Percentiles rank a stretch among this genome's conserved stretches.
These are phyloP conservation scores for Phlogophora meticulosa DNA, from an alignment of 2,888 invertebrate species.

Conservation along the genomic window DNA sequence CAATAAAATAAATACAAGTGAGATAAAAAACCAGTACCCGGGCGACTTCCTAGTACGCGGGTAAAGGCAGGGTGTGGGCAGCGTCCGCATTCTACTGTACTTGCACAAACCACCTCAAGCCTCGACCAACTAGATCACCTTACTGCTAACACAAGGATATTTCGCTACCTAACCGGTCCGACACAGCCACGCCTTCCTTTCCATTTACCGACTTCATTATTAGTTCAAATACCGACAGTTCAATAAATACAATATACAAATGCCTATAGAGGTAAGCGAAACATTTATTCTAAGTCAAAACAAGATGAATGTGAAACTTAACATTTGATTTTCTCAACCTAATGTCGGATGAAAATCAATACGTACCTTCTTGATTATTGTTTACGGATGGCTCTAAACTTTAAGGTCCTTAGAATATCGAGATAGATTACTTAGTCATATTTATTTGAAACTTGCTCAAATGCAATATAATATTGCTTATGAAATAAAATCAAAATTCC, in stretches of 20 bases:
- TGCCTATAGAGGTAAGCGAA: slow-evolving; percentile 62
- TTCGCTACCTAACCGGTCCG: slow-evolving; percentile 80
- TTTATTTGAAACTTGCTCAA: not conserved
- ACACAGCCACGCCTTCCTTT: slow-evolving; percentile 87
- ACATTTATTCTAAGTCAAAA: slow-evolving; percentile 61
- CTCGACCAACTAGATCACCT: slow-evolving; percentile 87
- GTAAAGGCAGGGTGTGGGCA: slow-evolving; percentile 80
- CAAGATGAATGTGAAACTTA: slow-evolving; percentile 61
- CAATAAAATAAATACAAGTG: slow-evolving; percentile 45
- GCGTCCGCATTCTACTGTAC: slow-evolving; percentile 88
- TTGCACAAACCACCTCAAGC: slow-evolving; percentile 74
- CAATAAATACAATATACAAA: slow-evolving; percentile 68
- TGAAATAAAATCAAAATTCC: slow-evolving; percentile 56
- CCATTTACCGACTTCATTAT: slow-evolving; percentile 82
- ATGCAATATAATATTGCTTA: slow-evolving; percentile 11
- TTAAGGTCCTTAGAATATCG: too few relatives aligned
- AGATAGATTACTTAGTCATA: not conserved
- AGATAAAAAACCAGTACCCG: slow-evolving; percentile 67
- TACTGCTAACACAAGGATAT: slow-evolving; percentile 86
- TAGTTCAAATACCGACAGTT: slow-evolving; percentile 72
- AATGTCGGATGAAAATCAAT: slow-evolving; percentile 62
- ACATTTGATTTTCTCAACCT: slow-evolving; percentile 58
- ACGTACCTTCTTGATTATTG: slow-evolving; percentile 34
- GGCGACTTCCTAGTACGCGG: slow-evolving; percentile 83
- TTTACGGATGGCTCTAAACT: slow-evolving; percentile 4